These are phyloP conservation scores for Meleagris gallopavo DNA, from an alignment of 2,113 vertebrate genomes.

Conservation along the genomic window DNA sequence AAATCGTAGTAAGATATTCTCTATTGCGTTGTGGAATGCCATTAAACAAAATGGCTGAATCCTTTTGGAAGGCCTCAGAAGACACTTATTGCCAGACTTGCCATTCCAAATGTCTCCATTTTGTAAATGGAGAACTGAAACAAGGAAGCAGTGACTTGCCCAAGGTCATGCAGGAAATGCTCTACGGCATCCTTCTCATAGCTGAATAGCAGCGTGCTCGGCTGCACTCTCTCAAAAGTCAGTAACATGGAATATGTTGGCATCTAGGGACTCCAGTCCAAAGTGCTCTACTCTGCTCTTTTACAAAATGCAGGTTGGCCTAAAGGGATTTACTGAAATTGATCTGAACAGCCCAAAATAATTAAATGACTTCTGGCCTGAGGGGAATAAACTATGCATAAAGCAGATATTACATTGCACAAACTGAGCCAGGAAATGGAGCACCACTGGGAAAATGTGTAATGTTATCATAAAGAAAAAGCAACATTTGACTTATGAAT, in stretches of 20 bases:
- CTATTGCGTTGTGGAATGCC: not conserved
- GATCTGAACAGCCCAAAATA: not conserved
- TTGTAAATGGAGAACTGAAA: not conserved
- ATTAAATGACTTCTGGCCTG: not conserved
- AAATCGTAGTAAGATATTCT: not conserved
- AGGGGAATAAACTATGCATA: not conserved
- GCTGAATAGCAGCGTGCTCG: not conserved
- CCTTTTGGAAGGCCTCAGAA: not conserved
- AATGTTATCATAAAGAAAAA: not conserved
- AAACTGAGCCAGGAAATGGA: not conserved
- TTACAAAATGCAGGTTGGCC: not conserved
- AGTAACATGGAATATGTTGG: not conserved
- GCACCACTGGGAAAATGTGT: not conserved
- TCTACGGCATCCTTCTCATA: not conserved
- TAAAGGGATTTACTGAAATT: not conserved
- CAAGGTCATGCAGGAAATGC: not conserved
- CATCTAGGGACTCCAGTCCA: not conserved
- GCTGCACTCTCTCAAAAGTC: not conserved
- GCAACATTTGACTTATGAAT: not conserved
- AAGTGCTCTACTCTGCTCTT: not conserved
- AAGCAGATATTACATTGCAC: not conserved
- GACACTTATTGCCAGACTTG: not conserved
- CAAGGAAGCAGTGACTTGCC: not conserved
- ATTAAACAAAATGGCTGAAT: rapidly evolving
- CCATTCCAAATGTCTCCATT: not conserved